Evolutionary conservation across 1,140 invertebrate species (phyloP).

Genomic region (Drosophila funebris): DNA sequence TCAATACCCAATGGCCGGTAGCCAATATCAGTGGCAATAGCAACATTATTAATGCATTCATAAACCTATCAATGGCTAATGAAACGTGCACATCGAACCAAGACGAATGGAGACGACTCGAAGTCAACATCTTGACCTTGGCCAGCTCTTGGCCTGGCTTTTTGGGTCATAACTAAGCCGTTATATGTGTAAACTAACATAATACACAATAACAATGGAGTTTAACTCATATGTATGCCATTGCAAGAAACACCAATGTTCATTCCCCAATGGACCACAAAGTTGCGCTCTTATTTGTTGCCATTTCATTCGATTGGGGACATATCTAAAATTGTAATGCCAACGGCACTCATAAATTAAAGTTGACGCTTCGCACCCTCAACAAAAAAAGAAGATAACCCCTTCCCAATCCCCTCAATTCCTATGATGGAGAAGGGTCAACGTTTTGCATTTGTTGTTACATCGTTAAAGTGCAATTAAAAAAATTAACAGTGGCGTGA

Average conservation of each 20-base stretch:
- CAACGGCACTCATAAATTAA: slow-evolving; percentile 34
- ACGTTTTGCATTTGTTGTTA: slow-evolving; percentile 16
- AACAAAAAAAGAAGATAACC: not conserved
- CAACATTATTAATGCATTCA: slow-evolving; percentile 47
- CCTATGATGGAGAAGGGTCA: not conserved
- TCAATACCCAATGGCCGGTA: not conserved
- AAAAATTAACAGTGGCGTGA: slow-evolving; percentile 30
- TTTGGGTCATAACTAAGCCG: not conserved
- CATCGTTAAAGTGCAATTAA: slow-evolving; percentile 36
- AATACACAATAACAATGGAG: not conserved
- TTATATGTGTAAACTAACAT: not conserved
- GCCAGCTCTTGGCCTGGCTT: not conserved
- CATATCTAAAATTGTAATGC: slow-evolving; percentile 4
- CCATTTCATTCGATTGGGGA: not conserved
- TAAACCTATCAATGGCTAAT: slow-evolving; percentile 55
- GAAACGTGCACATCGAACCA: slow-evolving; percentile 32
- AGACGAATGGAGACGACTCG: not conserved
- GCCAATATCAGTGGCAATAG: not conserved
- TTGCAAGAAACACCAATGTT: not conserved
- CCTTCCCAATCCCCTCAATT: not conserved
- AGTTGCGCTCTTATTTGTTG: slow-evolving; percentile 16
- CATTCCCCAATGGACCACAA: slow-evolving; percentile 18
- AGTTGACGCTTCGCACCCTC: not conserved
- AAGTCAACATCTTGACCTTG: slow-evolving; percentile 30
- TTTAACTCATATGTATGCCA: not conserved